A percentile compares a stretch with the other conserved stretches of the same genome.
Evolutionary conservation across 92 coral and sea anemone species (phyloP).

Genomic region (Zoanthus gigantus): DNA sequence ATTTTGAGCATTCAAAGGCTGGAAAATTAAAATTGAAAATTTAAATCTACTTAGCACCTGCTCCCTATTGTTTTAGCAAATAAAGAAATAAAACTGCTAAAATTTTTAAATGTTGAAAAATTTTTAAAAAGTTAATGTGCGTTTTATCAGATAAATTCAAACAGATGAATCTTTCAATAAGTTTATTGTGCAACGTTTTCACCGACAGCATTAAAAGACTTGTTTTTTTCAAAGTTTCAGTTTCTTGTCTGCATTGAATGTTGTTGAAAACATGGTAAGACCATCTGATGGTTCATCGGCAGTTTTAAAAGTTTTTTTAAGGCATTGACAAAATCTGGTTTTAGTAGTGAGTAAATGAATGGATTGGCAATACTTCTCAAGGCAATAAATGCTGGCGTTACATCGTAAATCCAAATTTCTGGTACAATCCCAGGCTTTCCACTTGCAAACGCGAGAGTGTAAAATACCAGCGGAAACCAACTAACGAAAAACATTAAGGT

Average conservation of each 20-base stretch:
- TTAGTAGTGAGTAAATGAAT: slow-evolving; percentile 36
- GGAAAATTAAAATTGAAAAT: no score
- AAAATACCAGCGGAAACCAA: slow-evolving; percentile 33
- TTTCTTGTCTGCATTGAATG: neutral
- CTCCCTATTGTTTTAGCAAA: no score
- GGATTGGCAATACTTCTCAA: slow-evolving; percentile 3
- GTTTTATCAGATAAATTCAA: neutral
- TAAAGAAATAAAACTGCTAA: no score
- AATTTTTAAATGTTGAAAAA: no score
- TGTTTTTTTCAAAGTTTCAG: neutral
- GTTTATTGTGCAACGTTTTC: neutral
- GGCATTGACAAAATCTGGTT: slow-evolving; percentile 38
- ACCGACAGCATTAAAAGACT: neutral
- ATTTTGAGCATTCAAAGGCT: no score
- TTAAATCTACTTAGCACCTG: no score
- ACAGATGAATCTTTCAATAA: neutral
- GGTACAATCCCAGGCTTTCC: slow-evolving; percentile 29
- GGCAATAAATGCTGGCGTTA: slow-evolving; percentile 26
- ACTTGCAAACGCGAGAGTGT: slow-evolving; percentile 29
- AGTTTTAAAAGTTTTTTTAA: neutral
- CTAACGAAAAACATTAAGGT: slow-evolving; percentile 25
- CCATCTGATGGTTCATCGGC: neutral
- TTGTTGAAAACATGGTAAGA: neutral
- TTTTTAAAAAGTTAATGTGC: no score
- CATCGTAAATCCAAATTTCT: slow-evolving; percentile 23